Percentiles rank a stretch among this genome's conserved stretches.
Evolutionary conservation across 2,113 vertebrate species (phyloP).

Genomic region (Bos javanicus): DNA sequence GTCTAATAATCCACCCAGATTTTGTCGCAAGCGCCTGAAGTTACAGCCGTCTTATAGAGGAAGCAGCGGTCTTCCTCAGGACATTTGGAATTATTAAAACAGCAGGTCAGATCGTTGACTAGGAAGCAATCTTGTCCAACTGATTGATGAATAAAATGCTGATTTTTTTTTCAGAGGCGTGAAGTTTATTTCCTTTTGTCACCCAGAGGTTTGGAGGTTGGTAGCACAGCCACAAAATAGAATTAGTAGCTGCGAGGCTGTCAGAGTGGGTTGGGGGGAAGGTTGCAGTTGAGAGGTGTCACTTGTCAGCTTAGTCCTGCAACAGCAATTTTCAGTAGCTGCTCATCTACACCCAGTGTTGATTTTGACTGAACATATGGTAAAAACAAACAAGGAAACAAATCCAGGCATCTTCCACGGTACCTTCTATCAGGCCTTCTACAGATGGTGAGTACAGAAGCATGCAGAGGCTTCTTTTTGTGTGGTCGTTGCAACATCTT

Average conservation of each 20-base stretch:
- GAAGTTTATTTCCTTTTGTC: not conserved
- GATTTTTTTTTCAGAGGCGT: not conserved
- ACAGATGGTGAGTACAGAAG: not conserved
- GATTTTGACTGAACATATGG: not conserved
- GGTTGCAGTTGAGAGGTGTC: not conserved
- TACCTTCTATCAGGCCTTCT: not conserved
- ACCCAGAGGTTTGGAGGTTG: not conserved
- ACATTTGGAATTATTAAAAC: conserved; percentile 35
- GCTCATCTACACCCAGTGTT: not conserved
- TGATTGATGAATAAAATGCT: conserved; percentile 17
- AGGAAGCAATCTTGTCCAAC: not conserved
- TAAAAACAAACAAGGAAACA: not conserved
- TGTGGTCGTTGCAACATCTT: not conserved
- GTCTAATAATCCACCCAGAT: conserved; percentile 63
- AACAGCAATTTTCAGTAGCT: not conserved
- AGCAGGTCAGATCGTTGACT: not conserved
- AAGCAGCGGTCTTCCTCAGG: not conserved
- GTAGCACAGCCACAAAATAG: not conserved
- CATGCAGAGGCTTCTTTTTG: not conserved
- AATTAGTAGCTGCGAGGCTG: not conserved
- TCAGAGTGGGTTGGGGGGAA: not conserved
- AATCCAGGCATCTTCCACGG: not conserved
- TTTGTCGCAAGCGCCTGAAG: conserved; percentile 57
- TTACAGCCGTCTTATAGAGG: conserved; percentile 27
- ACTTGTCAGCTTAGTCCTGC: not conserved